Evolutionary conservation across 1,140 invertebrate genomes (phyloP), one percentile per base, ranked within the genome.

Genomic region (Copidosoma floridanum): DNA sequence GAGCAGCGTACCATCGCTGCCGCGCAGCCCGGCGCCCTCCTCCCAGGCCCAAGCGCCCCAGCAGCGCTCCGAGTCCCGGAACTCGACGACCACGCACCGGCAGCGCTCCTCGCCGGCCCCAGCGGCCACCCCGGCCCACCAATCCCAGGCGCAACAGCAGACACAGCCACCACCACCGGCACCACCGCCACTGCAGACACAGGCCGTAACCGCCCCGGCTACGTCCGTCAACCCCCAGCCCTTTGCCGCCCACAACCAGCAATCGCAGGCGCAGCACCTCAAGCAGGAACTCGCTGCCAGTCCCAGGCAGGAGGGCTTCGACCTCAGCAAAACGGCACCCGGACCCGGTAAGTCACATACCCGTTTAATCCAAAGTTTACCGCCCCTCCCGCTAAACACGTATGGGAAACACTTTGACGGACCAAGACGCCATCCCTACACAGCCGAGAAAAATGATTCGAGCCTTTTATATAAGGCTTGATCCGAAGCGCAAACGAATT

Each of bases 221-320:
- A n/a, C 47, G 44, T 12, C 12, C 47, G 27, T 11, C 6, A 5
- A 50, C 11, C 76, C 81, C 38, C 73, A 77, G 44, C 73, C 79
- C 14, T 80, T 76, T 63, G 78, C 78, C 6, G 80, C 78, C 27
- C 66, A 84, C 75, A 69, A 81, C 74, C 65, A 79, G n/a, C n/a
- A n/a, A n/a, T n/a, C n/a, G n/a, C n/a, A n/a, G n/a, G n/a, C n/a
- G n/a, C n/a, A n/a, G 54, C 75, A 79, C 53, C 65, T 76, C 11
- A 78, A 79, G 62, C 78, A 78, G 65, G 78, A 80, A 70, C 64
- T 75, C 23, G 77, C 77, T 53, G 72, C 80, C 12, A 85, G 83
- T 35, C 84, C 84, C 2, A 86, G 85, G 71, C 84, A 85, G 68
- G 85, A 86, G 73, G 83, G 82, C 43, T 85, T 85, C 67, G 85